Evolutionary conservation across 2,888 invertebrate genomes (phyloP), one percentile per base, ranked within the genome.

Genomic region (Hirtodrosophila histrioides): DNA sequence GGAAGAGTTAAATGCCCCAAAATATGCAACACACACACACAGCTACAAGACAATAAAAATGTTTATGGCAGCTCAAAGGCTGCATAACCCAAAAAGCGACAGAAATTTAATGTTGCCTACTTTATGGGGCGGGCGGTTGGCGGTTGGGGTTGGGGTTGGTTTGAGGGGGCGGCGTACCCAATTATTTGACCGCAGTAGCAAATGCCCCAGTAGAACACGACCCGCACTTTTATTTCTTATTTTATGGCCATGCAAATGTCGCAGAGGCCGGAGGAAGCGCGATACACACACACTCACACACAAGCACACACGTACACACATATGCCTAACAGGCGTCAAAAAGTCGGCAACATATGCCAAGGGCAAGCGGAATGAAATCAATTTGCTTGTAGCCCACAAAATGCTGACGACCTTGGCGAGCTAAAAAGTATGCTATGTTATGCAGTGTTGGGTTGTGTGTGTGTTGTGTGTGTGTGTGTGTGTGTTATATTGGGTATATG

Each of bases 191-290:
- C 68, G 66, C 73, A 73, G 54, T 46, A 46, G 37, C 49, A 40
- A 56, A 61, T 44, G 56, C 57, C 49, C 36, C 45, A 41, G 37
- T 33, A 11, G 53, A 51, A 53, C 50, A 60, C 39, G 40, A 33
- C 46, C 54, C 63, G 56, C 54, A 64, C 70, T 75, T 86, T 85
- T 87, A 86, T 86, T 75, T 80, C 82, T 75, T 56, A 73, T 86
- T 86, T 86, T 78, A 86, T 73, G 75, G 63, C 60, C 84, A 84
- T 87, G 84, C 78, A 83, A 86, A 88, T 86, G 84, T 74, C 64
- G 45, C 63, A 62, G 46, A 55, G 62, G 46, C 17, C 39, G 40
- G 35, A 49, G 36, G 12, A 12, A 36, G 49, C 40, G 50, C 27
- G 36, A 12, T 10, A 46, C 17, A 43, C 12, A 36, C 39, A 27